Evolutionary conservation across 2,797 vertebrate genomes (phyloP).

Genomic region (Phaenicophaeus curvirostris): DNA sequence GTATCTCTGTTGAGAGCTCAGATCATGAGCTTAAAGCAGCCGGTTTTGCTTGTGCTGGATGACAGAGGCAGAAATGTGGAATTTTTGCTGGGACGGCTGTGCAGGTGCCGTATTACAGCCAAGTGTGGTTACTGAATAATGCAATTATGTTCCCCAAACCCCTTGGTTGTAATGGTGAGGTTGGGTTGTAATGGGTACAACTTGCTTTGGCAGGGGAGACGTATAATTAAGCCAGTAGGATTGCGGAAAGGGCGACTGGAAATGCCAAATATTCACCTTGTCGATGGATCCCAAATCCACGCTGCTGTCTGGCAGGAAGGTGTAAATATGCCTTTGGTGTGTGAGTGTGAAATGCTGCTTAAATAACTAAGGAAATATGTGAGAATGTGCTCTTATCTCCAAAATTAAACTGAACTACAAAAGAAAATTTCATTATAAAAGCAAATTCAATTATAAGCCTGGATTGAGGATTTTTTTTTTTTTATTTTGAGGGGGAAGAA

Average conservation of each 20-base stretch:
- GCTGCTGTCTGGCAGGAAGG: slow-evolving; percentile 42
- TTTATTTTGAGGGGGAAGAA: background rate
- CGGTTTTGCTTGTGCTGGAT: background rate
- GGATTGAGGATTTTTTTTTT: accelerated
- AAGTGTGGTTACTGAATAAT: accelerated
- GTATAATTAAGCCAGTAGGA: background rate
- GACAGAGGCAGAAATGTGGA: background rate
- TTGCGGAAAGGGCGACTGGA: background rate
- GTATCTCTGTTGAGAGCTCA: background rate
- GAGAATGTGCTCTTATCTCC: background rate
- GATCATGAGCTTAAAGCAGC: background rate
- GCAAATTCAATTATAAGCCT: background rate
- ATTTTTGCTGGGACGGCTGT: accelerated
- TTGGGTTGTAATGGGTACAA: accelerated
- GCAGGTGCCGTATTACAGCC: accelerated
- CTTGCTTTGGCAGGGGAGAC: background rate
- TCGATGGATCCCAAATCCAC: background rate
- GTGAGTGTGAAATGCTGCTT: background rate
- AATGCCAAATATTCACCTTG: background rate
- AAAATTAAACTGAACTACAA: background rate
- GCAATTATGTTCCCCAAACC: accelerated
- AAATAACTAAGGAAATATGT: background rate
- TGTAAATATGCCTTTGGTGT: background rate
- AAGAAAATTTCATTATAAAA: background rate
- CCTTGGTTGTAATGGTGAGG: accelerated